Evolutionary conservation across 2,113 vertebrate genomes (phyloP), one percentile per base, ranked within the genome.

Genomic region (Corydoras maculifer): DNA sequence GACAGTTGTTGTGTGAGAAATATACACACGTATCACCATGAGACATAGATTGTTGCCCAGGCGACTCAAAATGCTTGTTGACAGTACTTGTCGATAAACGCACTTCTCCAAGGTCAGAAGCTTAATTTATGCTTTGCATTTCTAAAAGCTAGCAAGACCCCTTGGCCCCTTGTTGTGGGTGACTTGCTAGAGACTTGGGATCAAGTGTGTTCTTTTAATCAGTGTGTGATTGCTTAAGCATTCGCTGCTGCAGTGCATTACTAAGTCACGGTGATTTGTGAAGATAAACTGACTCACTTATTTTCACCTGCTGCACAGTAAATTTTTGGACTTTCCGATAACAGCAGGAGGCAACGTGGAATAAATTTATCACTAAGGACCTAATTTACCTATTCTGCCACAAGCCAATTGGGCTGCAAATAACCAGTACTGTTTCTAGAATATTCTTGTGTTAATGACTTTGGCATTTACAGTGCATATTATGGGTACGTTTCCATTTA

Each of bases 311-410:
- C 50, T 50, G 11, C 51, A 57, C 30, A 11, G 9, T 67, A 57
- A 57, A 57, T 64, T 35, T 51, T 69, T 30, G 3, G 6, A 62
- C 60, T 48, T 48, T 48, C 10, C 35, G 31, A 9, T 43, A n/a
- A 15, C 15, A 43, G 3, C 15, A 54, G 30, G 25, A 60, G 48
- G 10, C 49, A 73, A 43, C 51, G 14, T 2, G 58, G 70, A 58
- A 32, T 49, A 70, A 70, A 62, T 43, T 62, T n/a, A 53, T 70
- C 68, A 54, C 30, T 18, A 5, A 53, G n/a, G 48, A 62, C 50
- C 59, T 43, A 43, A 70, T 70, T 70, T 62, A 70, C 50, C 35
- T n/a, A 11, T 3, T 55, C 43, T 25, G 18, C 18, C 59, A 70
- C 62, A 62, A 70, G 31, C 49, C 14, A 43, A 35, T 29, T 54